A percentile compares a stretch with the other conserved stretches of the same genome.
phyloP scores from a whole-genome alignment of 2,888 invertebrate species.

The Diaphora mendica region DNA sequence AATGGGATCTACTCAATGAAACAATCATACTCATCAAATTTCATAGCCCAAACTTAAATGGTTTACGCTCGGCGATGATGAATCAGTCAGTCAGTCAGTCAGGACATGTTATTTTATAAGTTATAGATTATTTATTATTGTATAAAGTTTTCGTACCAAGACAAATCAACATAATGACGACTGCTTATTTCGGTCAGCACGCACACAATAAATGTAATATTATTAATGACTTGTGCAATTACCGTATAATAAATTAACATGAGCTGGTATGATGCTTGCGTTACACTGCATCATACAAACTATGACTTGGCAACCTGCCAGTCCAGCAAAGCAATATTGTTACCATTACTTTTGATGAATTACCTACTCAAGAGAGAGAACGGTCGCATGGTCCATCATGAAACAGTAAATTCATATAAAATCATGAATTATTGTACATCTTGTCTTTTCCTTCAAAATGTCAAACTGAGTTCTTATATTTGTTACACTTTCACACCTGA shows the following conservation, averaged over 20 bases:
- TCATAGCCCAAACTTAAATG: too few species aligned
- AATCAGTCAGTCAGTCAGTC: too few species aligned
- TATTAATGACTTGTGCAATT: neutral
- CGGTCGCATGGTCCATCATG: neutral
- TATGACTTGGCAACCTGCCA: constrained; percentile 19
- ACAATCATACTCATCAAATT: too few species aligned
- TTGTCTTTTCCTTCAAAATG: neutral
- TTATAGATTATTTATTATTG: too few species aligned
- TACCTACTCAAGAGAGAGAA: neutral
- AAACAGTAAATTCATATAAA: neutral
- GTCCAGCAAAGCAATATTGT: constrained; percentile 13
- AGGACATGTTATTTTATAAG: too few species aligned
- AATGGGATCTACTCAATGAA: too few species aligned
- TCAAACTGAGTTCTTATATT: neutral
- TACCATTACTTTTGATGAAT: neutral
- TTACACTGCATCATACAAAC: constrained; percentile 1
- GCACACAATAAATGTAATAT: neutral
- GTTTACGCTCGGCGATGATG: too few species aligned
- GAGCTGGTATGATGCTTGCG: neutral
- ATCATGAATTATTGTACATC: neutral
- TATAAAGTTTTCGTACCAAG: too few species aligned
- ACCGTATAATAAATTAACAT: constrained; percentile 1
- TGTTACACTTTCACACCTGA: neutral
- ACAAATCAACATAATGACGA: too few species aligned
- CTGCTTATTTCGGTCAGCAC: neutral